A percentile compares a stretch with the other conserved stretches of the same genome.
Evolutionary conservation across 2,797 vertebrate species (phyloP).

Genomic region (Rhabdophis nuchalis): DNA sequence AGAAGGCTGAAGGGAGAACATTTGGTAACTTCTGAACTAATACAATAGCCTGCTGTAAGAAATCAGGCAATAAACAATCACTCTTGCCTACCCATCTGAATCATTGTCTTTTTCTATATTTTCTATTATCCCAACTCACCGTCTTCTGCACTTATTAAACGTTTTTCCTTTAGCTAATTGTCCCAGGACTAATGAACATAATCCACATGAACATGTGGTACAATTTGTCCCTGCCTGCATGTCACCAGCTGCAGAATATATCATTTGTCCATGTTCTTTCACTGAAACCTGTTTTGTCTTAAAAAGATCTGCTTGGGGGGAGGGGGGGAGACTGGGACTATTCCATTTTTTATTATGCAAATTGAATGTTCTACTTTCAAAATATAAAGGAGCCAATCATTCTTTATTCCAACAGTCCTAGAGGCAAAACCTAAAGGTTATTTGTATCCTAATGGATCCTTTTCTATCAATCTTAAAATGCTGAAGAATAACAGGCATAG

Average conservation of each 20-base stretch:
- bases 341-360: neutral
- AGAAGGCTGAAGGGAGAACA: neutral
- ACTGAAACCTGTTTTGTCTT: no score
- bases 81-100: neutral
- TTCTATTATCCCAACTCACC: neutral
- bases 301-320: neutral
- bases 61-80: neutral
- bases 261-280: neutral
- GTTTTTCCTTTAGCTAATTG: neutral
- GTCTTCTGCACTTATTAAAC: neutral
- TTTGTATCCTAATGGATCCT: neutral
- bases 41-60: neutral
- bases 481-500: neutral
- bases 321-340: no score
- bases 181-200: neutral
- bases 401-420: neutral
- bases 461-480: neutral
- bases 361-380: neutral
- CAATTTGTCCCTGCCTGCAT: neutral
- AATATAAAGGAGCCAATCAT: neutral
- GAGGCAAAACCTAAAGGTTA: neutral
- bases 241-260: no score
- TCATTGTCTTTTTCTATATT: neutral
- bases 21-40: neutral
- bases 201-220: neutral